Conservation (phyloP, 2,888 invertebrate genomes). For the Lepidochitona cinerea region DNA sequence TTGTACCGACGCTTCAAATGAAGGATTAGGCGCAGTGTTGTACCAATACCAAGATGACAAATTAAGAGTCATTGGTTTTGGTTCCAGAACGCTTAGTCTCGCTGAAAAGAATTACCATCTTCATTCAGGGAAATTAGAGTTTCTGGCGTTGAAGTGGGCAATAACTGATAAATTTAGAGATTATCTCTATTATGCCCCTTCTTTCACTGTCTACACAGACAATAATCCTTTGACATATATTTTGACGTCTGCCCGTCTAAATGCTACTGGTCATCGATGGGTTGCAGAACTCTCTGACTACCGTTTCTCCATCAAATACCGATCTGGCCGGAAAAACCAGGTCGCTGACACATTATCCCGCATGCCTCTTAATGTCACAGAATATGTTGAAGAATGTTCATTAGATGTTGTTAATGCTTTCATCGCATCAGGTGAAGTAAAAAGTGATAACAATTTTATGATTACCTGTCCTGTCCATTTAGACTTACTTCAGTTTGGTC, state of each 20-base stretch:
- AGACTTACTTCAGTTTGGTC: not conserved
- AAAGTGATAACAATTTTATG: not conserved
- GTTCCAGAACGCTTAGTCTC: slow-evolving; percentile 7
- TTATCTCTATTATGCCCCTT: slow-evolving; percentile 12
- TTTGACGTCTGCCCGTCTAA: slow-evolving; percentile 17
- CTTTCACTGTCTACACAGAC: not conserved
- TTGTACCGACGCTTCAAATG: slow-evolving; percentile 18
- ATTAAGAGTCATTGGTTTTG: slow-evolving; percentile 20
- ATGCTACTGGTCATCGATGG: slow-evolving; percentile 24
- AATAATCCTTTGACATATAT: slow-evolving; percentile 21
- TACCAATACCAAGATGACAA: slow-evolving; percentile 22
- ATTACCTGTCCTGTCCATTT: not conserved
- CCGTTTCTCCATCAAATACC: slow-evolving; percentile 9
- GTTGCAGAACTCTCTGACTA: slow-evolving; percentile 16
- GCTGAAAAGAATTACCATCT: slow-evolving; percentile 20
- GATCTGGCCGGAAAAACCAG: slow-evolving; percentile 7
- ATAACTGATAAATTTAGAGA: slow-evolving; percentile 19
- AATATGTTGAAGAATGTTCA: not conserved
- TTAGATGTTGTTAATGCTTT: not conserved
- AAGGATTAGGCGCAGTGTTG: slow-evolving; percentile 29
- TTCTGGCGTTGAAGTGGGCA: slow-evolving; percentile 25
- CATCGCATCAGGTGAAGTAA: not conserved
- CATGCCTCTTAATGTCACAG: not conserved
- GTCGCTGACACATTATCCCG: slow-evolving; percentile 20
- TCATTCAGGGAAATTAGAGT: slow-evolving; percentile 13